phyloP scores from a whole-genome alignment of 2,113 vertebrate genomes.

The Bombycilla garrulus region DNA sequence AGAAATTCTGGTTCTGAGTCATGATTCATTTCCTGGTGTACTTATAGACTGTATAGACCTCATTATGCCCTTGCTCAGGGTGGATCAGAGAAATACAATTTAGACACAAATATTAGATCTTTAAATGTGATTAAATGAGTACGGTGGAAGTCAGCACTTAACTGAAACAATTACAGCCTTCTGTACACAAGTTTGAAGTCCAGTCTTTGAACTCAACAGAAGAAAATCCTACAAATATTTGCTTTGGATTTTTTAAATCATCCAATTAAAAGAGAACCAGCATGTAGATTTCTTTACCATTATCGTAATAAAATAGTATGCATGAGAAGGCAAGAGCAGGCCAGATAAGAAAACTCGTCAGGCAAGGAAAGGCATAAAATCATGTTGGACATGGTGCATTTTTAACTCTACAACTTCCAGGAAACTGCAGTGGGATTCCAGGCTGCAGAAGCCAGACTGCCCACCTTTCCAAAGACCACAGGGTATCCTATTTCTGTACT shows the following conservation, averaged over 20 bases:
- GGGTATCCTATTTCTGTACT: not conserved
- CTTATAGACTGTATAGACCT: not conserved
- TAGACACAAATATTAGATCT: not conserved
- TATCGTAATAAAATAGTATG: not conserved
- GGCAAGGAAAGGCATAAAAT: not conserved
- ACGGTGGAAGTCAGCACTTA: not conserved
- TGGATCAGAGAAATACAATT: not conserved
- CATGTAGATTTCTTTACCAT: not conserved
- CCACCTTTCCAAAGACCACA: not conserved
- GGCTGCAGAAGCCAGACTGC: not conserved
- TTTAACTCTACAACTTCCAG: not conserved
- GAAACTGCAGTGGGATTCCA: not conserved
- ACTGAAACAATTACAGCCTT: not conserved
- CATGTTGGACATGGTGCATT: not conserved
- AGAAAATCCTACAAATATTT: not conserved
- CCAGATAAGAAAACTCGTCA: not conserved
- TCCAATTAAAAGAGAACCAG: not conserved
- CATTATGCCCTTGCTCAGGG: not conserved
- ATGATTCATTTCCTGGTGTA: not conserved
- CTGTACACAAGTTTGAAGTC: not conserved
- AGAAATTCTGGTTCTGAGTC: not conserved
- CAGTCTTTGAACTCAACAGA: not conserved
- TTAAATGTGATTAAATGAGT: not conserved
- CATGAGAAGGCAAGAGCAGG: not conserved
- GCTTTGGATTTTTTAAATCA: not conserved